Base-by-base conservation (phyloP, 2,888 invertebrate genomes). In the Drosophila demipolita region DNA sequence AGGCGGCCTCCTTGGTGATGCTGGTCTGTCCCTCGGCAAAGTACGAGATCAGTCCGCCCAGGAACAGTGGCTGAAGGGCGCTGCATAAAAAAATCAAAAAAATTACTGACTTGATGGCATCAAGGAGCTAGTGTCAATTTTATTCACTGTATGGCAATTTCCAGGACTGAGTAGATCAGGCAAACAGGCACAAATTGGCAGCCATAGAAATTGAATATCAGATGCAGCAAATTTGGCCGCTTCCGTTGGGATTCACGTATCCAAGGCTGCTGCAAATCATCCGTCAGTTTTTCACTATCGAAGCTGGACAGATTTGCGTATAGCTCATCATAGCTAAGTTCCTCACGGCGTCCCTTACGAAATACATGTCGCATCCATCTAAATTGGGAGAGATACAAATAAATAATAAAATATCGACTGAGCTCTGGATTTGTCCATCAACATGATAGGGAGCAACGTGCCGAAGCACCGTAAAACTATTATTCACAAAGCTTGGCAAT, bases 21-120 rank as follows among this genome's bases (percentile, higher is more conserved):
- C 42, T 29, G 15, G 0, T 94, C 45, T 45, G 45, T 2, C 23
- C 94, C n/a, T 90, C 85, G 20, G 90, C 87, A 87, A 96, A 96
- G 81, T 95, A 96, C 4, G 94, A 94, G 8, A 96, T 95, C 33
- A 96, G 90, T 0, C 94, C 94, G 64, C 95, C 96, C 20, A 96
- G 93, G 78, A 95, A 95, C 79, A 95, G 85, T 1, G 96, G 96
- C 82, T 95, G 95, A 11, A 94, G 93, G 74, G 95, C 93, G 86
- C 96, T 96, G 93, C 4, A 36, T 8, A n/a, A 23, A n/a, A 26
- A 48, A 53, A 9, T 23, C 9, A 15, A 8, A 45, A 3, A 8
- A 15, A 23, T 23, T 1, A 8, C 8, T 38, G 17, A 17, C 17
- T 38, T 8, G 17, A 38, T 17, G 17, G 17, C 38, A 17, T 17